Evolutionary conservation across 2,113 vertebrate genomes (phyloP).

Genomic region (Tapirus terrestris): DNA sequence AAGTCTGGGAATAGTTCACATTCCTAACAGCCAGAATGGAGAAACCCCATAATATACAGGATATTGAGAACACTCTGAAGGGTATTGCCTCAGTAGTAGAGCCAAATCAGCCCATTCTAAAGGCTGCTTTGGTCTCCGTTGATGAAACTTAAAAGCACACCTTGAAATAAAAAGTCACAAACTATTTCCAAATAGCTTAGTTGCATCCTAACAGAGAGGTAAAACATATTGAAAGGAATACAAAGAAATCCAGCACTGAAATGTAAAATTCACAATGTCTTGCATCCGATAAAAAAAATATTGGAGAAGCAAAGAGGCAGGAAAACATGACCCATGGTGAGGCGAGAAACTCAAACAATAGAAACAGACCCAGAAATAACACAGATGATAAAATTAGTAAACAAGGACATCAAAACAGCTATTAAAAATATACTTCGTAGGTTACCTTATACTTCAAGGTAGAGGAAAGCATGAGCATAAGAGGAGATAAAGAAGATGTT

Average conservation of each 20-base stretch:
- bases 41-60: not conserved
- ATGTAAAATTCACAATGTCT: constrained; percentile 3
- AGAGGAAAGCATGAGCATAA: constrained; percentile 1
- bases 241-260: constrained; percentile 16
- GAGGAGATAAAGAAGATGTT: not conserved
- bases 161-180: not conserved
- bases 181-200: constrained; percentile 18
- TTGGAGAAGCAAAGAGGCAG: not conserved
- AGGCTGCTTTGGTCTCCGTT: not conserved
- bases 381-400: not conserved
- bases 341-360: not conserved
- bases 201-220: not conserved
- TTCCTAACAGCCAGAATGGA: constrained; percentile 1
- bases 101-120: not conserved
- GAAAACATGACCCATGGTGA: not conserved
- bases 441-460: not conserved
- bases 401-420: not conserved
- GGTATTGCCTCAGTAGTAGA: not conserved
- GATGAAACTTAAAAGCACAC: constrained; percentile 24
- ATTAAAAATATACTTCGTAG: not conserved
- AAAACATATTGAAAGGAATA: constrained; percentile 16
- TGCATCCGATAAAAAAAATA: not conserved
- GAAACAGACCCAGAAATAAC: not conserved
- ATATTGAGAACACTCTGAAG: not conserved
- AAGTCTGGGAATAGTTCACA: not conserved